Percentiles rank a stretch among this genome's conserved stretches.
Conservation (phyloP, 2,888 invertebrate species). For the Blastobasis lacticolella region DNA sequence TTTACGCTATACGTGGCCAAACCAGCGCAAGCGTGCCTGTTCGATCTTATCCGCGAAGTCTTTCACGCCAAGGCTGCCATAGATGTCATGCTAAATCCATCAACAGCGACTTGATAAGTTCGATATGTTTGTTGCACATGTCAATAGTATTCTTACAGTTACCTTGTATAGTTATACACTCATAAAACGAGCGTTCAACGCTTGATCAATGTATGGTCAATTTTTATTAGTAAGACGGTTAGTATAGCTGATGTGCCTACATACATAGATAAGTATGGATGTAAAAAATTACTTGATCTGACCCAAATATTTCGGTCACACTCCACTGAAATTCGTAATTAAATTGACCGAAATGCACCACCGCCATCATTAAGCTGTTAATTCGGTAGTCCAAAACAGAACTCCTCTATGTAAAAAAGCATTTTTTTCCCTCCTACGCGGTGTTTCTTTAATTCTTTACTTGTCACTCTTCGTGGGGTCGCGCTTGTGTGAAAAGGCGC, state of each 20-base stretch:
- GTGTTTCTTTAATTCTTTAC: slow-evolving; percentile 34
- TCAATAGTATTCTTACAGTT: no score
- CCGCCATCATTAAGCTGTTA: slow-evolving; percentile 36
- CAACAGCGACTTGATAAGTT: not conserved
- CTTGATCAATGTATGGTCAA: no score
- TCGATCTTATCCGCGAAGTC: not conserved
- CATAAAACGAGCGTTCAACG: no score
- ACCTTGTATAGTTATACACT: not conserved
- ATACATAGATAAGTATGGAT: no score
- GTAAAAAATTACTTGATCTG: not conserved
- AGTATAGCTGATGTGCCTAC: no score
- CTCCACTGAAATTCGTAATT: slow-evolving; percentile 28
- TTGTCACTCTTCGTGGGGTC: slow-evolving; percentile 55
- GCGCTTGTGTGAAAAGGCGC: slow-evolving; percentile 40
- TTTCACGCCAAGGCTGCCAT: no score
- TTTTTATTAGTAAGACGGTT: no score
- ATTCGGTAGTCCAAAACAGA: slow-evolving; percentile 55
- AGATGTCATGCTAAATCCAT: not conserved
- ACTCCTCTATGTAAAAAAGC: slow-evolving; percentile 32
- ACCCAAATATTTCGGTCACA: slow-evolving; percentile 16
- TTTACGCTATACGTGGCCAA: not conserved
- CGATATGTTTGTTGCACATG: no score
- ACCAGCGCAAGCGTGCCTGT: not conserved
- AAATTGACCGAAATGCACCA: slow-evolving; percentile 27
- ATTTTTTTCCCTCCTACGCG: slow-evolving; percentile 30